phyloP scores from a whole-genome alignment of 2,797 vertebrate species.

The Threskiornis aethiopicus region DNA sequence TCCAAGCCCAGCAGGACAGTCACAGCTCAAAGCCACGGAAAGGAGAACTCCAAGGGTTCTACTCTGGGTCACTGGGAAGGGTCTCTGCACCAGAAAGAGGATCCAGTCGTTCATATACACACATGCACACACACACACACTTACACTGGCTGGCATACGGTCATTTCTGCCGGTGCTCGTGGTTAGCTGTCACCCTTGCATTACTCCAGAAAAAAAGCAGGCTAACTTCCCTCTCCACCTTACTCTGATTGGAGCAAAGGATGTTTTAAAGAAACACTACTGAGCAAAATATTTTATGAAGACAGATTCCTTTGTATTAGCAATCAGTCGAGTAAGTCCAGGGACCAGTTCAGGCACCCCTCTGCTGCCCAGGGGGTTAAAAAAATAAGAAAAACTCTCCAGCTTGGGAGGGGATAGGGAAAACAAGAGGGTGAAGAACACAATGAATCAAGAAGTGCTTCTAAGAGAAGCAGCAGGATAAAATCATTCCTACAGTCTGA shows the following conservation, averaged over 20 bases:
- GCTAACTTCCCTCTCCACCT: neutral
- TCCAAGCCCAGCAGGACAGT: neutral
- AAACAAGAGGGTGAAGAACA: neutral
- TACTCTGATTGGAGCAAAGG: neutral
- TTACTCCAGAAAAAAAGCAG: neutral
- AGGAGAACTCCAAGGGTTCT: neutral
- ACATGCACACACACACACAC: too few relatives aligned
- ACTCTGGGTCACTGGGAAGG: neutral
- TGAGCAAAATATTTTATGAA: neutral
- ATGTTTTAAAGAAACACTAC: neutral
- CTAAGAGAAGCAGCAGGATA: conserved; percentile 17
- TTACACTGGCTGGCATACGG: rapidly evolving
- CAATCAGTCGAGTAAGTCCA: neutral
- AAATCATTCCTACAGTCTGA: neutral
- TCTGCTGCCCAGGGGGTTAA: neutral
- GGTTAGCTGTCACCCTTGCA: neutral
- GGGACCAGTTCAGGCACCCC: neutral
- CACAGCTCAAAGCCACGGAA: neutral
- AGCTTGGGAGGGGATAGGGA: neutral
- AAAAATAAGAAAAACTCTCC: neutral
- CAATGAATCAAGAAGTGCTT: neutral
- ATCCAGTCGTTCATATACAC: neutral
- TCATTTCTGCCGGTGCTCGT: neutral
- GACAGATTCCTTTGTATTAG: conserved; percentile 35
- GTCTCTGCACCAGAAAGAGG: neutral